Base-by-base conservation (phyloP, 2,797 vertebrate genomes). In the Parauchenoglanis punctatus region DNA sequence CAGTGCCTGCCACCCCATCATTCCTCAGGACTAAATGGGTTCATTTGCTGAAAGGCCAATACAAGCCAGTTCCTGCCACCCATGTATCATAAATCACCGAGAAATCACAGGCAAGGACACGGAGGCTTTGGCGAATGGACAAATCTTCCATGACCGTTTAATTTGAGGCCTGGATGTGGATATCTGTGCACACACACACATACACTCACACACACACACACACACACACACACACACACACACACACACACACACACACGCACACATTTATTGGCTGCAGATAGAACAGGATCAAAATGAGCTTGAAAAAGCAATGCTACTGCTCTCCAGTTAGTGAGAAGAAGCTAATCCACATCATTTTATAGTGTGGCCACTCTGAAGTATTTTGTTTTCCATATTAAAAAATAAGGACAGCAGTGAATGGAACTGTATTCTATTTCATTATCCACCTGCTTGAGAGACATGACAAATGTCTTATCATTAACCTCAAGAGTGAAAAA, bases 21-120 rank as follows among this genome's bases (percentile, higher is more conserved):
- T 85, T 85, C 72, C 84, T 78, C 72, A 78, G 25, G 2, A 28
- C 59, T 78, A 67, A 85, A 78, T 76, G 56, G 40, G 70, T 76
- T 75, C 56, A 65, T 85, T 78, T 63, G 59, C 59, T 54, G n/a
- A 77, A 54, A 65, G 84, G 84, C 59, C 73, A 83, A 44, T 83
- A 83, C 81, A 63, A 85, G 59, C 46, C 28, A 59, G 28, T n/a
- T 61, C 46, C 58, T 78, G 28, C 70, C 81, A 65, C 72, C 46
- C 86, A 52, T 65, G 70, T 52, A 70, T 58, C 68, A 67, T 75
- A 83, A 87, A 83, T 87, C 86, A 76, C 35, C 35, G 46, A 87
- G 81, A 61, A 77, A 82, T 83, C 70, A 61, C 44, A 75, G 70
- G 35, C 40, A 52, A 76, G 58, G 70, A 75, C 35, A 35, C 18